These are phyloP conservation scores for Lutjanus erythropterus DNA, from an alignment of 2,113 vertebrate species.

Conservation along the genomic window DNA sequence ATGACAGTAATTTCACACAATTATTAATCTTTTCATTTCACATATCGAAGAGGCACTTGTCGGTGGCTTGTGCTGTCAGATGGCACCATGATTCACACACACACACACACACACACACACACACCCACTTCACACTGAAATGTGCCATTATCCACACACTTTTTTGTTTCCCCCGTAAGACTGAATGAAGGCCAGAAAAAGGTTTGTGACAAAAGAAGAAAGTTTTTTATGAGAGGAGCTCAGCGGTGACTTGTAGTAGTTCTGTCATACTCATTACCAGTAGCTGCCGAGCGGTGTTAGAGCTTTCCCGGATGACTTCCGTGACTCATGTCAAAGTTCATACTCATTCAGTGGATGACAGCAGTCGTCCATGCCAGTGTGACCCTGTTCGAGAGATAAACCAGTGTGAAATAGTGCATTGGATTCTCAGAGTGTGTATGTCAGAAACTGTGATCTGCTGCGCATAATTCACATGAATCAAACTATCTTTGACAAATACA, in stretches of 20 bases:
- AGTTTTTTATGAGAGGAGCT: slow-evolving; percentile 31
- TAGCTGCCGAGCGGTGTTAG: slow-evolving; percentile 31
- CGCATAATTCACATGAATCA: slow-evolving; percentile 42
- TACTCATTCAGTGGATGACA: slow-evolving; percentile 44
- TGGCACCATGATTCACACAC: slow-evolving; percentile 72
- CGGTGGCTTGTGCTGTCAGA: slow-evolving; percentile 64
- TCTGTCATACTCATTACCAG: slow-evolving; percentile 55
- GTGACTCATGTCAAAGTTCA: slow-evolving; percentile 54
- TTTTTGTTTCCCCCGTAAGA: slow-evolving; percentile 36
- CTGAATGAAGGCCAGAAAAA: slow-evolving; percentile 49
- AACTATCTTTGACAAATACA: slow-evolving; percentile 8
- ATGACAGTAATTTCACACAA: slow-evolving; percentile 32
- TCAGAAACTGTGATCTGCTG: slow-evolving; percentile 44
- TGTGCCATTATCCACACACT: slow-evolving; percentile 57
- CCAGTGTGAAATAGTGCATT: slow-evolving; percentile 39
- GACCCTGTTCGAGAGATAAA: slow-evolving; percentile 43
- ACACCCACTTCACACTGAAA: slow-evolving; percentile 58
- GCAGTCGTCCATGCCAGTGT: slow-evolving; percentile 1
- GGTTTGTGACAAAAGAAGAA: slow-evolving; percentile 47
- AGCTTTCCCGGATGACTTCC: slow-evolving; percentile 49
- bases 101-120: slow-evolving; percentile 58
- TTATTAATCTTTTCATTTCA: slow-evolving; percentile 50
- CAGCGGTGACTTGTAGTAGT: slow-evolving; percentile 11
- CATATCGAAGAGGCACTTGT: slow-evolving; percentile 52
- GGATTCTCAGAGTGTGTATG: slow-evolving; percentile 28